Evolutionary conservation across 2,888 invertebrate species (phyloP).

Genomic region (Dione juno): DNA sequence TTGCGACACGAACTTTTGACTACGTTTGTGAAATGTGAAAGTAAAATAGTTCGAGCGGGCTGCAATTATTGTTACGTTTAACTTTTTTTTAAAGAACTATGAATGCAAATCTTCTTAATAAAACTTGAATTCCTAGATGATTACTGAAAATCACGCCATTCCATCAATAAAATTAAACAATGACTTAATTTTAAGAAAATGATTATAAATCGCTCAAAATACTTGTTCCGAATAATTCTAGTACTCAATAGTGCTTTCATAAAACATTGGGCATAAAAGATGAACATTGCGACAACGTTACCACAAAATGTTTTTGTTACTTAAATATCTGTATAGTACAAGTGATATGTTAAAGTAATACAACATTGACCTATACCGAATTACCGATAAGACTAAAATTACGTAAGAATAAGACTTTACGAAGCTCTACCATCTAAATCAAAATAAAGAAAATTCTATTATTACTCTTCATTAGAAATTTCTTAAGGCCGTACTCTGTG

Average conservation of each 20-base stretch:
- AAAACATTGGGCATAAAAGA: no score
- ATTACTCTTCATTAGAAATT: neutral
- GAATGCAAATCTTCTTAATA: neutral
- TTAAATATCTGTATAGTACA: neutral
- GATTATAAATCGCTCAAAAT: no score
- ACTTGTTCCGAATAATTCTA: no score
- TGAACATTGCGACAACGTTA: no score
- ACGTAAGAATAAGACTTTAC: neutral
- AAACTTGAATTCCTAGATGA: slow-evolving; percentile 10
- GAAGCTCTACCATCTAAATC: neutral
- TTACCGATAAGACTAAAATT: no score
- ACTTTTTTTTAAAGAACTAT: neutral
- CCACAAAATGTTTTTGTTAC: no score
- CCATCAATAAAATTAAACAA: no score
- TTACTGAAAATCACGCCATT: no score
- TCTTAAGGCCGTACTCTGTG: neutral
- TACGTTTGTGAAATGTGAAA: slow-evolving; percentile 21
- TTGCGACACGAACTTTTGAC: slow-evolving; percentile 25
- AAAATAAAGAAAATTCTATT: neutral
- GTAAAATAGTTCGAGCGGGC: slow-evolving; percentile 18
- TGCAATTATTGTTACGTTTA: slow-evolving; percentile 21
- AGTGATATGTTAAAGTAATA: neutral
- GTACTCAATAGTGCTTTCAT: no score
- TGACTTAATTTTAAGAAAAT: no score
- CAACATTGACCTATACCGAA: no score